Conservation (phyloP, 2,797 vertebrate genomes). For the Antennarius maculatus region DNA sequence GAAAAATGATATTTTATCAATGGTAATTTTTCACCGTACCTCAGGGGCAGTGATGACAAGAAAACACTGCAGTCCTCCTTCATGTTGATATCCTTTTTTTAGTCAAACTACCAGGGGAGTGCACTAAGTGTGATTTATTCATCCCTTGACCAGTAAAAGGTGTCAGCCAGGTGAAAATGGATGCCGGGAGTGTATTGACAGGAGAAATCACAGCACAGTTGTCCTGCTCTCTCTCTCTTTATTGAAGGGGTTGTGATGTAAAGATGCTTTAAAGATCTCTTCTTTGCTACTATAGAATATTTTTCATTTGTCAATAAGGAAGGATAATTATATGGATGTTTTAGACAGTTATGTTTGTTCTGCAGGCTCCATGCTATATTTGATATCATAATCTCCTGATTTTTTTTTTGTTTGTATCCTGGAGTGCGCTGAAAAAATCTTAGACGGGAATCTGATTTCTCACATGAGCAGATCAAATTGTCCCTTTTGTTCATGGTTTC, state of each 20-base stretch:
- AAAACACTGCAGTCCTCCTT: constrained; percentile 94
- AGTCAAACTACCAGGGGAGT: constrained; percentile 90
- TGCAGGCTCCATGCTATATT: constrained; percentile 51
- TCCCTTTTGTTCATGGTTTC: constrained; percentile 79
- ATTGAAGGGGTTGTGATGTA: constrained; percentile 19
- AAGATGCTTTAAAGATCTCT: constrained; percentile 9
- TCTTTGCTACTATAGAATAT: constrained; percentile 7
- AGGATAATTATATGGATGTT: constrained; percentile 38
- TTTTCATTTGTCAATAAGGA: constrained; percentile 29
- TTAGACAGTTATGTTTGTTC: constrained; percentile 38
- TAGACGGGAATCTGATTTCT: constrained; percentile 76
- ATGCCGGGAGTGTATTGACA: constrained; percentile 84
- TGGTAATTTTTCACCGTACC: constrained; percentile 94
- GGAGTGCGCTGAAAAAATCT: constrained; percentile 71
- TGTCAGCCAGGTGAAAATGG: constrained; percentile 92
- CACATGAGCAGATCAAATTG: constrained; percentile 81
- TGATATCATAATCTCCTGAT: constrained; percentile 60
- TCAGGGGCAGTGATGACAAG: constrained; percentile 91
- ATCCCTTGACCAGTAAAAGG: constrained; percentile 90
- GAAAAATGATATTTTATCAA: constrained; percentile 98
- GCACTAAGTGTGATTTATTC: constrained; percentile 97
- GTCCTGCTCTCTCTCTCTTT: constrained; percentile 78
- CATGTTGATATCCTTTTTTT: constrained; percentile 92
- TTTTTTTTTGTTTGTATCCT: constrained; percentile 49
- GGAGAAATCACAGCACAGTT: constrained; percentile 81